Evolutionary conservation across 2,797 vertebrate genomes (phyloP), one percentile per base, ranked within the genome.

Genomic region (Falco columbarius): DNA sequence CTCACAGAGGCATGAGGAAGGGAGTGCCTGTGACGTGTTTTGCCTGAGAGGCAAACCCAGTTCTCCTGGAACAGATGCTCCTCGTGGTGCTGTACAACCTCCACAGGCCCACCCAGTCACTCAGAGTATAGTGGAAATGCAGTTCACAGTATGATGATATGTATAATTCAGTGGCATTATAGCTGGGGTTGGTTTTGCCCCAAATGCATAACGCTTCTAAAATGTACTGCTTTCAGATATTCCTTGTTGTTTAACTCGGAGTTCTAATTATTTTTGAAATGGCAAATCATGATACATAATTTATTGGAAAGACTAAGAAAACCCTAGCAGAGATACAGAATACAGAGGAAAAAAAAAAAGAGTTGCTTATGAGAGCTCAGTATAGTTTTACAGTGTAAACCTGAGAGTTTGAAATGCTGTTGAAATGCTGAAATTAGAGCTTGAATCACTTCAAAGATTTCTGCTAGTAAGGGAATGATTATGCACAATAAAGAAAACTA

Each of bases 181-280:
- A 85, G 65, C 86, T 93, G 79, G 55, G 75, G 84, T 70, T 85
- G 51, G 24, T 86, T 89, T 96, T 95, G 79, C 74, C 89, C 79
- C 58, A 88, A 76, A 86, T 91, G 73, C 79, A 51, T 81, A 96
- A 76, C 47, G 7, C 21, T 79, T 93, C 63, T 76, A 63, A 94
- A 95, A 79, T 67, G 44, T 73, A 67, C 76, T 73, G 66, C 81
- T 66, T 30, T 96, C 68, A 70, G 47, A 94, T 93, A 81, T 59
- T 89, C 91, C 87, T 88, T 82, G 85, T 89, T 91, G 86, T 92
- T 96, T 86, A 90, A 89, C 85, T 92, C 27, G 0, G 85, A 75
- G 80, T 89, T 95, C 54, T 85, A 86, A 94, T 96, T 94, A 96
- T 94, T 93, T 96, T 90, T 90, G 76, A 96, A 94, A 92, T 34